A percentile compares a stretch with the other conserved stretches of the same genome.
Conservation (phyloP, 2,113 vertebrate genomes). For the Hippocampus barbouri region DNA sequence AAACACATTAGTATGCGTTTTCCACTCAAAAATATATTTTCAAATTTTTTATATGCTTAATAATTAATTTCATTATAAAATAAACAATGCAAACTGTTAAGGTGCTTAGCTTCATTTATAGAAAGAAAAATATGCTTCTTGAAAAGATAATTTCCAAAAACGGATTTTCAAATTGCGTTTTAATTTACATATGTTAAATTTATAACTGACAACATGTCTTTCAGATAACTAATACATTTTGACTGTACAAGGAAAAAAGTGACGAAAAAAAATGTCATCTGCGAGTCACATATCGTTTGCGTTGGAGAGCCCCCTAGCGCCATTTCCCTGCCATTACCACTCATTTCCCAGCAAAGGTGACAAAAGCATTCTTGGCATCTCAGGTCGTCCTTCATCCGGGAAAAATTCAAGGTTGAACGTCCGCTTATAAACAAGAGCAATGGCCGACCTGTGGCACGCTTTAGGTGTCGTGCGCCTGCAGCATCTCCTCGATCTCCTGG, state of each 20-base stretch:
- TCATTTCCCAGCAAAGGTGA: conserved; percentile 19
- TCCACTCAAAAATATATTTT: too few relatives aligned
- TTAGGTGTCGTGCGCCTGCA: conserved; percentile 80
- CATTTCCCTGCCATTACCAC: not conserved
- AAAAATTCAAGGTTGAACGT: conserved; percentile 6
- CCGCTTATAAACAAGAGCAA: not conserved
- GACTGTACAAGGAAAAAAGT: conserved; percentile 37
- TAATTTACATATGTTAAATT: conserved; percentile 56
- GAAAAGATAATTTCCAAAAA: not conserved
- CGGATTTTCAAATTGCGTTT: not conserved
- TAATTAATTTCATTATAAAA: too few relatives aligned
- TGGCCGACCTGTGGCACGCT: not conserved
- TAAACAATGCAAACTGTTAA: not conserved
- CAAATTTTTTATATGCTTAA: too few relatives aligned
- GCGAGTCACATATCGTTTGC: conserved; percentile 1
- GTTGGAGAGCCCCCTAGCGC: conserved; percentile 31
- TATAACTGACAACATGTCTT: conserved; percentile 35
- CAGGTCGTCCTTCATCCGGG: conserved; percentile 5
- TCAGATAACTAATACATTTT: conserved; percentile 14
- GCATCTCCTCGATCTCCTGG: conserved; percentile 92
- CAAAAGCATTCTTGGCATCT: not conserved
- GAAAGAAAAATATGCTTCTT: not conserved
- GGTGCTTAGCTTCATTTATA: not conserved
- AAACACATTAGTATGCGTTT: too few relatives aligned
- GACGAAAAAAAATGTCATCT: not conserved